Evolutionary conservation across 2,888 invertebrate genomes (phyloP), one percentile per base, ranked within the genome.

Genomic region (Mechanitis mazaeus): DNA sequence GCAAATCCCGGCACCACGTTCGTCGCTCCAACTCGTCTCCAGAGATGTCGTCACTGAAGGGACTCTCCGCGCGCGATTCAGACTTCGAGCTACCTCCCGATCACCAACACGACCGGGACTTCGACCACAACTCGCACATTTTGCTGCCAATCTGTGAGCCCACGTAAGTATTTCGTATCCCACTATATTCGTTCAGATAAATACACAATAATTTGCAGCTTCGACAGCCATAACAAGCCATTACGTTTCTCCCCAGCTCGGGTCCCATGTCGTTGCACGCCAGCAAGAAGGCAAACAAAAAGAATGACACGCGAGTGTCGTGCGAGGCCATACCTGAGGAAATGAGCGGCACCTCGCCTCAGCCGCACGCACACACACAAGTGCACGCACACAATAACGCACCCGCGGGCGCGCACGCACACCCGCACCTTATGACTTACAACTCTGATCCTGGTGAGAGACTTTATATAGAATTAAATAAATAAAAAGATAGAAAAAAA

Each of bases 301-400:
- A 92, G 71, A 95, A 95, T 83, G 95, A 95, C 82, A 94, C 94
- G 92, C 92, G 95, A 70, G 95, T 95, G 28, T 96, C 96, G 78
- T 96, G 96, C 83, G 96, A 96, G 85, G 96, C 96, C 61, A 97
- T 97, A 76, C 96, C 96, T 9, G 96, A 97, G 87, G 96, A 97
- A 91, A 95, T 95, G 76, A 93, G 92, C 84, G 92, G 94, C 82
- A 94, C 93, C 9, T 95, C 95, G 33, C 95, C 95, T 38, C 77
- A 69, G 62, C 69, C 70, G 33, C 65, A 61, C 47, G 93, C 94
- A n/a, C 94, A 93, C 54, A 65, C 66, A 33, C 70, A 56, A 4
- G 7, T 38, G 53, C 71, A 60, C 67, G 93, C n/a, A 94, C 95
- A n/a, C 95, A 94, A 12, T 71, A 59, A 60, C 65, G 20, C 42